phyloP scores from a whole-genome alignment of 2,888 invertebrate genomes.

The Nomada goodeniana region DNA sequence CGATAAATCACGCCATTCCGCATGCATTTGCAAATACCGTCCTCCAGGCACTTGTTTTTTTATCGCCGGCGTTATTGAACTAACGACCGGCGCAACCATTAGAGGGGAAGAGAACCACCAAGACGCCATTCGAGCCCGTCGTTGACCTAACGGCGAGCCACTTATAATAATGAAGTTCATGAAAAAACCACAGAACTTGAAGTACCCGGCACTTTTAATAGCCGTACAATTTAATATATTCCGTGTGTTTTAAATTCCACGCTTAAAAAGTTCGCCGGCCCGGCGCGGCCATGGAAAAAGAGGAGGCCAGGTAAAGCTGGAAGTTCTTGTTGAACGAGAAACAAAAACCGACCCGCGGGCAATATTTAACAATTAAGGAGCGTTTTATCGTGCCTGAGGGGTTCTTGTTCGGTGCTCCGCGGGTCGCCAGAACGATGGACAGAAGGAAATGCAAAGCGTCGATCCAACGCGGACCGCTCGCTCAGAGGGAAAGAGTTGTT shows the following conservation, averaged over 20 bases:
- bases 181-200: conserved; percentile 27
- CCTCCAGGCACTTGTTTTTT: conserved; percentile 31
- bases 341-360: conserved; percentile 28
- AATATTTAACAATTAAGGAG: conserved; percentile 65
- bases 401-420: background rate
- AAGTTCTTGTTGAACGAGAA: conserved; percentile 3
- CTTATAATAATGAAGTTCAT: conserved; percentile 48
- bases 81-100: conserved; percentile 50
- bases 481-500: background rate
- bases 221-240: conserved; percentile 47
- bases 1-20: conserved; percentile 47
- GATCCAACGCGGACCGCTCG: conserved; percentile 1
- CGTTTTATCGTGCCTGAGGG: conserved; percentile 35
- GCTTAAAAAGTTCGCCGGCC: conserved; percentile 14
- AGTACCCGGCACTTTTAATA: conserved; percentile 38
- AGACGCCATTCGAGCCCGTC: conserved; percentile 42
- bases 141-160: conserved; percentile 45
- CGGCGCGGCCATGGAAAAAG: background rate
- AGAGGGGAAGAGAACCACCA: conserved; percentile 22
- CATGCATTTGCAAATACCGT: conserved; percentile 71
- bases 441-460: conserved; percentile 10
- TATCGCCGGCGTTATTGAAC: conserved; percentile 36
- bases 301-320: background rate
- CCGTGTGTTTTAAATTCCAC: conserved; percentile 31
- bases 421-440: background rate